Evolutionary conservation across 2,113 vertebrate species (phyloP).

Genomic region (Gallinago media): DNA sequence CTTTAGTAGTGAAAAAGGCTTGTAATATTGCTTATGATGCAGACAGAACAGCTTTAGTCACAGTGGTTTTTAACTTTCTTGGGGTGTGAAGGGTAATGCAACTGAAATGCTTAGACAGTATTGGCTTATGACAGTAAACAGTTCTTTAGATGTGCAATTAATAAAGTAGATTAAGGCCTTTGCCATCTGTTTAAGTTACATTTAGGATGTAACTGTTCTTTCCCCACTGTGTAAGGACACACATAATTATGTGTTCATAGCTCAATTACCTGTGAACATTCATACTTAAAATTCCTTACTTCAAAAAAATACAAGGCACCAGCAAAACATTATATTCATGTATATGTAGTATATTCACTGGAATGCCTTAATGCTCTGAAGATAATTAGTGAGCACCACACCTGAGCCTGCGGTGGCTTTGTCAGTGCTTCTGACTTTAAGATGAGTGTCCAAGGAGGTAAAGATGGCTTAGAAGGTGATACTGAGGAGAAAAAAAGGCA

Average conservation of each 20-base stretch:
- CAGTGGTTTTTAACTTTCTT: background rate
- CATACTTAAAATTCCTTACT: background rate
- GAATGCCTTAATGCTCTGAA: background rate
- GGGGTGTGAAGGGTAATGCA: background rate
- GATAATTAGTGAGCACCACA: background rate
- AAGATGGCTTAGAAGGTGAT: background rate
- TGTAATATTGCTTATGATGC: background rate
- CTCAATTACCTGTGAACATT: background rate
- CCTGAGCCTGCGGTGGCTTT: background rate
- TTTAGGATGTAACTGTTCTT: background rate
- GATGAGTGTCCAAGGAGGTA: background rate
- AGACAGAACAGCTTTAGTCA: background rate
- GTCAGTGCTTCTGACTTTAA: background rate
- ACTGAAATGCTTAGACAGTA: background rate
- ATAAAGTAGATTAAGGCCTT: background rate
- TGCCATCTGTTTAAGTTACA: background rate
- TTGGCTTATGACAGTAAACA: background rate
- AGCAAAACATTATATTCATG: background rate
- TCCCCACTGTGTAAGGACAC: background rate
- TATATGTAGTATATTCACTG: background rate
- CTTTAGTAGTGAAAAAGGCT: background rate
- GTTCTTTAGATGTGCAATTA: background rate
- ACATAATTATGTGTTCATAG: background rate
- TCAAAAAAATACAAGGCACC: background rate
- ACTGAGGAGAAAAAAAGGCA: background rate